Evolutionary conservation across 2,888 invertebrate genomes (phyloP), one percentile per base, ranked within the genome.

Genomic region (Drosophila eohydei): DNA sequence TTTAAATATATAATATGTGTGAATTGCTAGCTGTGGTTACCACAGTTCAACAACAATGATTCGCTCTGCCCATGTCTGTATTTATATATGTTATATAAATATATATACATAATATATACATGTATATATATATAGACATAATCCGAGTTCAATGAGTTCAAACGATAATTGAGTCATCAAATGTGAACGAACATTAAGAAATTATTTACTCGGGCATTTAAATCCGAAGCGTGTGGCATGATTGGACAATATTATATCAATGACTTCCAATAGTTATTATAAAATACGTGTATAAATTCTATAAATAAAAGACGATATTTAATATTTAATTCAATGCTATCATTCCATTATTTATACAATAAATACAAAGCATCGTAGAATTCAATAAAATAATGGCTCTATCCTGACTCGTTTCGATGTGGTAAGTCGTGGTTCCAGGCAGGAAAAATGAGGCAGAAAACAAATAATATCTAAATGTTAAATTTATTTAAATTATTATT

Each of bases 151-250:
- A 85, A 69, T 73, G 69, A 81, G 80, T 74, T 85, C 78, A 76
- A 73, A 72, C 66, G 63, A 74, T 70, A 81, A 80, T 87, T 87
- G 79, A 88, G 75, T 85, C 88, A 90, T 84, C 68, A 71, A 65
- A 38, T 58, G 52, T 43, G 28, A 57, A 16, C 28, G 36, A 63
- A n/a, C 57, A 72, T 62, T 60, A 28, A 50, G 44, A 38, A 55
- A 76, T 26, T 48, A 46, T 71, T 61, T 28, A 48, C 43, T 73
- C 38, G 36, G 32, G 38, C 32, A 66, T 59, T 51, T 40, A 16
- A 66, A 48, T 50, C 14, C 54, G 34, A 41, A 26, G 30, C 44
- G 30, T 43, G 56, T 69, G 28, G 26, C 38, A 54, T 32, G 38
- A 26, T 62, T 56, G 12, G 26, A 8, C 21, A 28, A 48, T 57